These are phyloP conservation scores for Orthosia incerta DNA, from an alignment of 2,888 invertebrate genomes.

Conservation along the genomic window DNA sequence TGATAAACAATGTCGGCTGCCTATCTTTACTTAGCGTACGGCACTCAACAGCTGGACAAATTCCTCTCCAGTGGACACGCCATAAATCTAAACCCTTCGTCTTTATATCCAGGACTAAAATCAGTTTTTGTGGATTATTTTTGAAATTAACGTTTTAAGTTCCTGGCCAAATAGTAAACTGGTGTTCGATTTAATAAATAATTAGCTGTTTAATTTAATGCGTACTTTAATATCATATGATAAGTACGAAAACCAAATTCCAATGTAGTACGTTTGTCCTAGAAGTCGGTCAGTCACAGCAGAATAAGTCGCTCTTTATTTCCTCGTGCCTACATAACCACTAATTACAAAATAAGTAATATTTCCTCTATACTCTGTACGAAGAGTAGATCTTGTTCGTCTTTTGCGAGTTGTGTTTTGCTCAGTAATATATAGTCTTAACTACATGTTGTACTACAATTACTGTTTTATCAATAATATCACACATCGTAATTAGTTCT, in stretches of 20 bases:
- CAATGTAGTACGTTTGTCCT: slow-evolving; percentile 1
- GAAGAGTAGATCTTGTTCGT: neutral
- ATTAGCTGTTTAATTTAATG: neutral
- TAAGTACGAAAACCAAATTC: neutral
- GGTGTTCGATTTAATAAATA: neutral
- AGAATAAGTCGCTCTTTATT: slow-evolving; percentile 9
- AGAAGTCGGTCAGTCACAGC: slow-evolving; percentile 14
- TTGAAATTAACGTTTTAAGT: neutral
- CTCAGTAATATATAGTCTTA: too few relatives aligned
- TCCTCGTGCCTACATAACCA: neutral
- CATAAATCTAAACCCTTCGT: neutral
- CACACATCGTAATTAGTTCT: too few relatives aligned
- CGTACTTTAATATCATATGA: neutral
- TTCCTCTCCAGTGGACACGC: neutral
- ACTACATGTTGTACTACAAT: too few relatives aligned
- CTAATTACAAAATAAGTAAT: slow-evolving; percentile 20
- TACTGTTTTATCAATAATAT: too few relatives aligned
- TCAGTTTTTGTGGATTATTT: neutral
- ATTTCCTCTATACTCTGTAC: neutral
- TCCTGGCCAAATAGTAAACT: neutral
- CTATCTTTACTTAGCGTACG: neutral
- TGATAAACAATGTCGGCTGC: neutral
- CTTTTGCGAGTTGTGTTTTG: neutral
- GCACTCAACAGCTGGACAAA: neutral
- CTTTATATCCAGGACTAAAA: neutral